Base-by-base conservation (phyloP, 2,888 invertebrate species). In the Rambutsinella grinnellia region DNA sequence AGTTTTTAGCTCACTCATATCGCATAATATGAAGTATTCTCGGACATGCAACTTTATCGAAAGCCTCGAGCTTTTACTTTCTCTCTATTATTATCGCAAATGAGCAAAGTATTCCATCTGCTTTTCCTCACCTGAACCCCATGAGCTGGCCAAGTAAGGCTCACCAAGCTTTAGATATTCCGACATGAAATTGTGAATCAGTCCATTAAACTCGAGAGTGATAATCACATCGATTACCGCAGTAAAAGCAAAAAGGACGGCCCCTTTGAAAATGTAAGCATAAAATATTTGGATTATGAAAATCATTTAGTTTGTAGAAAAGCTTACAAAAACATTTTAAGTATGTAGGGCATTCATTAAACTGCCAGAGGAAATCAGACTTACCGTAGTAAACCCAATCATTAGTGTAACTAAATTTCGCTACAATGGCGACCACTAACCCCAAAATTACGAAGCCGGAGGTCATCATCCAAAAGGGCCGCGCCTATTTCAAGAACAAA, bases 131-230 rank as follows among this genome's bases (percentile, higher is more conserved):
- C 66, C 74, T 63, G 68, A 77, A 17, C 83, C 83, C 76, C 74
- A 82, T 1, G 81, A 74, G 56, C 79, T 78, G n/a, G 75, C 72
- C 8, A 83, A 62, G 51, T 83, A 82, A 21, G 82, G 80, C 67
- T 83, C 82, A 23, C 81, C 82, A 27, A 82, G 65, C 54, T 80
- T 80, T 61, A 83, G 61, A 70, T 83, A 83, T 68, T 81, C 80
- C n/a, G 80, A 76, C 83, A 83, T 82, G 68, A 82, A 83, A 67
- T 70, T 75, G 54, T 69, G 69, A 76, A 82, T 81, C 66, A 80
- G 44, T 56, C 82, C 82, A 72, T 71, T 76, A 61, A 76, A 82
- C 68, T 82, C 83, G 65, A 82, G 67, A 54, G 82, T 63, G 66
- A 82, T 82, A 53, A 82, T 82, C 66, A 80, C 49, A 66, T 82